phyloP scores from a whole-genome alignment of 2,797 vertebrate species.

The Apogon hyalosoma region DNA sequence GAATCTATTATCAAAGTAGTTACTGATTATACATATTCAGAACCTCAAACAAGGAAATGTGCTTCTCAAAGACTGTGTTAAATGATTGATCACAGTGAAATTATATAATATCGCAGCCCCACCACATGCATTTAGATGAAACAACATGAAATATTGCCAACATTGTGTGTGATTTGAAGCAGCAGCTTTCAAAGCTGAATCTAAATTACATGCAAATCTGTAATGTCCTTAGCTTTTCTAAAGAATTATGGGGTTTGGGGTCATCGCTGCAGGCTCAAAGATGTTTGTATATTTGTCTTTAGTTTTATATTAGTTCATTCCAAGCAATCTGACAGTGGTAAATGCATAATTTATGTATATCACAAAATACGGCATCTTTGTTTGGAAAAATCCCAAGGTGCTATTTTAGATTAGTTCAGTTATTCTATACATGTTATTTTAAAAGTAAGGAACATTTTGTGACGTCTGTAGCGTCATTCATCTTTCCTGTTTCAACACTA shows the following conservation, averaged over 20 bases:
- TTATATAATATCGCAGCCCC: constrained; percentile 12
- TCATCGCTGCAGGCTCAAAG: constrained; percentile 1
- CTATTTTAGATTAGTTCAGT: too few species aligned
- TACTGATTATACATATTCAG: not conserved
- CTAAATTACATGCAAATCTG: not conserved
- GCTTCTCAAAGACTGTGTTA: constrained; percentile 16
- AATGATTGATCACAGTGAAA: constrained; percentile 33
- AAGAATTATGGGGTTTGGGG: constrained; percentile 7
- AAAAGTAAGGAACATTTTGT: too few species aligned
- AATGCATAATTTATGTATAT: too few species aligned
- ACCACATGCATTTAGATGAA: constrained; percentile 2
- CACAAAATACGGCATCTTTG: too few species aligned
- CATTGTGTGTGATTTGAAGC: constrained; percentile 8
- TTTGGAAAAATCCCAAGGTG: too few species aligned
- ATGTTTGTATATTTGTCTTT: constrained; percentile 10
- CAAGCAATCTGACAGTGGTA: too few species aligned
- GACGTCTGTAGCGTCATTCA: too few species aligned
- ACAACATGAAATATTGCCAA: constrained; percentile 2
- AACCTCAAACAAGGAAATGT: not conserved
- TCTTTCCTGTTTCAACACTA: not conserved
- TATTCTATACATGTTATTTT: too few species aligned
- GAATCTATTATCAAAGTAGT: too few species aligned
- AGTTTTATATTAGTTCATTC: not conserved
- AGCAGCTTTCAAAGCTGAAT: constrained; percentile 5
- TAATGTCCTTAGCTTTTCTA: not conserved